Evolutionary conservation across 2,797 vertebrate species (phyloP).

Genomic region (Adrianichthys oophorus): DNA sequence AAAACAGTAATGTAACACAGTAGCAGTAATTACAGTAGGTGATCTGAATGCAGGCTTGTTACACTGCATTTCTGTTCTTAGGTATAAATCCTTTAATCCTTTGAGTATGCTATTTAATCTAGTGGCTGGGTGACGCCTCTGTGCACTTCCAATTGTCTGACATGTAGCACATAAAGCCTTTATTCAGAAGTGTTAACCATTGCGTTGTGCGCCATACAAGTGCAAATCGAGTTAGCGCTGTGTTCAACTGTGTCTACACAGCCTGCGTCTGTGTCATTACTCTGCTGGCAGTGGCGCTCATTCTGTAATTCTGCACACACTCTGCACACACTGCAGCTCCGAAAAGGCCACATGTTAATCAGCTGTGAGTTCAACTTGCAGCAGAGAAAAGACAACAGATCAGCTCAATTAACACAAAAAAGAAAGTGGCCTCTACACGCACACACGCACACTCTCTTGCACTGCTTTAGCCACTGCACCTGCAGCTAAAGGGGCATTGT

Average conservation of each 20-base stretch:
- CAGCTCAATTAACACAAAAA: constrained; percentile 84
- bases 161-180: constrained; percentile 64
- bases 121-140: constrained; percentile 66
- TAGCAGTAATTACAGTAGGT: constrained; percentile 47
- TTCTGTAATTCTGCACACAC: constrained; percentile 47
- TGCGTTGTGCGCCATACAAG: constrained; percentile 73
- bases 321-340: constrained; percentile 52
- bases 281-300: constrained; percentile 45
- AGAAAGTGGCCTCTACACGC: constrained; percentile 65
- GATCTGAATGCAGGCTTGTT: constrained; percentile 48
- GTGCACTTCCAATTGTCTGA: constrained; percentile 63
- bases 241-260: constrained; percentile 68
- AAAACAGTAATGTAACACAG: constrained; percentile 14
- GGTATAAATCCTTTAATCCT: constrained; percentile 68
- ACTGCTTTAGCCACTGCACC: constrained; percentile 75
- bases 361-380: constrained; percentile 78
- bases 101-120: constrained; percentile 69
- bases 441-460: constrained; percentile 50
- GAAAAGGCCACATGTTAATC: constrained; percentile 81
- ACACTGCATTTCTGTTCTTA: constrained; percentile 46
- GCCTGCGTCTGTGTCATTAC: constrained; percentile 63
- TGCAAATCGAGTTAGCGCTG: constrained; percentile 78
- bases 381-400: constrained; percentile 79
- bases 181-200: constrained; percentile 76
- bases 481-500: constrained; percentile 82